Evolutionary conservation across 2,113 vertebrate species (phyloP), one percentile per base, ranked within the genome.

Genomic region (Hyla sarda): DNA sequence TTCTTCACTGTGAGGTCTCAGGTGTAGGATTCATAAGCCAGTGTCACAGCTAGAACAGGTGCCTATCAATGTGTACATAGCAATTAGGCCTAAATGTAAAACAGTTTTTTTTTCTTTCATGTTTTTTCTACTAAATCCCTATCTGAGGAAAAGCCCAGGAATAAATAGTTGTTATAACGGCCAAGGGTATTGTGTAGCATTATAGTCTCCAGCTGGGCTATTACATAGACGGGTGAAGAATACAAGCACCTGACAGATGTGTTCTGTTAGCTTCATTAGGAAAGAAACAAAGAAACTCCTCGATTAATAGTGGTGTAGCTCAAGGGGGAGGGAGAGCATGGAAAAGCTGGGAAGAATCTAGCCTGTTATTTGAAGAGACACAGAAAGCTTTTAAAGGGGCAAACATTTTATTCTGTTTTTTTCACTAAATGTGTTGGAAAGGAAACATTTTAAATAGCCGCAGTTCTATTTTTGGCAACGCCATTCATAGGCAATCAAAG

Each of bases 41-140:
- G 93, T 93, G 95, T 94, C 95, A 94, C 92, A 93, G 95, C 92
- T 92, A 93, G 95, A 96, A 96, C 93, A 95, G 95, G 95, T 95
- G 96, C 96, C 96, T 96, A 95, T 96, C 93, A 92, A 94, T 94
- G 94, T 96, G 94, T 96, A 95, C 95, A 95, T 93, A 95, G 95
- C 96, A 97, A 97, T 99, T 98, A 98, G 95, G 94, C 93, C 95
- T 95, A 94, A 95, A 95, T 96, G 96, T 97, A 94, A 93, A 93
- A 93, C 92, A 93, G 93, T 94, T 92, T 89, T 89, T 88, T 91
- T 92, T 94, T 93, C 94, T 86, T 82, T 86, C 84, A 86, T 86
- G 84, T 80, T 80, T 94, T 89, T 90, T 91, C 90, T 94, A 93
- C 90, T 93, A 93, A 94, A 95, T 94, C 94, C 95, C 93, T 94